Base-by-base conservation (phyloP, 2,888 invertebrate species). In the Apoderus coryli region DNA sequence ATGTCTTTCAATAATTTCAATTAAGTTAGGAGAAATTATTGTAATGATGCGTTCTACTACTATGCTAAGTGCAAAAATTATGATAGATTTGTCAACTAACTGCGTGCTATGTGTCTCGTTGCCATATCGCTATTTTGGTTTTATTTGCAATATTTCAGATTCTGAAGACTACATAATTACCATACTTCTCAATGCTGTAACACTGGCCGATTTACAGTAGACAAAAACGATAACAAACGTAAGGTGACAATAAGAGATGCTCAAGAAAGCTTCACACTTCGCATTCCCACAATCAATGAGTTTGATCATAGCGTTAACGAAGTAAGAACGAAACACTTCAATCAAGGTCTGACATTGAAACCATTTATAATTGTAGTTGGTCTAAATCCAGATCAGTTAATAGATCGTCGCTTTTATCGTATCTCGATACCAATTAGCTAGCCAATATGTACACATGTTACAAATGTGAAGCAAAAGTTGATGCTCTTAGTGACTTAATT, bases 131-230 rank as follows among this genome's bases (percentile, higher is more conserved):
- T n/a, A n/a, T n/a, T n/a, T n/a, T n/a, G n/a, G n/a, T n/a, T n/a
- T n/a, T n/a, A n/a, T n/a, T n/a, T n/a, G n/a, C n/a, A n/a, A n/a
- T n/a, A n/a, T n/a, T n/a, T n/a, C n/a, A n/a, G n/a, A n/a, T n/a
- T n/a, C n/a, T n/a, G n/a, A n/a, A n/a, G 19, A 29, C 25, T 32
- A 29, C 31, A 34, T 33, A 24, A 23, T 31, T 22, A 25, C 23
- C 37, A 24, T 22, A 29, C 14, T 29, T 6, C 10, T 22, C 5
- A 32, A 22, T 31, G 10, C 27, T 3, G 23, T 29, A 10, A 33
- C 9, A 31, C 31, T 25, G 27, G 31, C 13, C 16, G 31, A 14
- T 31, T 31, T 29, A n/a, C 27, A n/a, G 14, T 15, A 11, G 31
- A 29, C 4, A 31, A 31, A 16, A 26, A n/a, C 3, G 26, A 13